Conservation (phyloP, 2,888 invertebrate genomes). For the Digitonthophagus gazella region DNA sequence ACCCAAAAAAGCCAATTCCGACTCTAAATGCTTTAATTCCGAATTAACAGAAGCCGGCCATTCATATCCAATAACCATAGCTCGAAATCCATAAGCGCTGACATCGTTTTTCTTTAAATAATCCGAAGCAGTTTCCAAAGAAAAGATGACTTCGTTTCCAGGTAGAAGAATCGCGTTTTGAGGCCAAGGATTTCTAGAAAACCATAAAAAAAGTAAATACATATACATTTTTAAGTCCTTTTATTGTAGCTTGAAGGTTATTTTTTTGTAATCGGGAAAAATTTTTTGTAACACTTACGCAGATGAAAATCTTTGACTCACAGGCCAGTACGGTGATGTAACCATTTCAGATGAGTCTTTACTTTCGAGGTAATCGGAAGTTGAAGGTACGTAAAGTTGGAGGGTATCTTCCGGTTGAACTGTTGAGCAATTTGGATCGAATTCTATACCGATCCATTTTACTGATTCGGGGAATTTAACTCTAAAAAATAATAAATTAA, state of each 20-base stretch:
- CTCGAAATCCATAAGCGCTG: conserved; percentile 76
- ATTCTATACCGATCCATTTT: conserved; percentile 90
- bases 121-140: conserved; percentile 92
- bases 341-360: conserved; percentile 37
- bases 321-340: conserved; percentile 59
- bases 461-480: conserved; percentile 86
- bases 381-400: conserved; percentile 66
- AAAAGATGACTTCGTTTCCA: conserved; percentile 92
- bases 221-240: neutral
- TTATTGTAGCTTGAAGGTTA: too few relatives aligned
- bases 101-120: conserved; percentile 88
- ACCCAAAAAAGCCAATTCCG: conserved; percentile 85
- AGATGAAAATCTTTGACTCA: conserved; percentile 64
- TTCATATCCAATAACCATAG: conserved; percentile 78
- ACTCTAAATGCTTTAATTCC: conserved; percentile 72
- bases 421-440: conserved; percentile 88
- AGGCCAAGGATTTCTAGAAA: conserved; percentile 74
- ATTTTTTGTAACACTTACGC: conserved; percentile 43
- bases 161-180: conserved; percentile 82
- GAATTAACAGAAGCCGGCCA: conserved; percentile 61
- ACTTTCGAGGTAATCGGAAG: conserved; percentile 22
- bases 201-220: conserved; percentile 7
- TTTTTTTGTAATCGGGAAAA: too few relatives aligned
- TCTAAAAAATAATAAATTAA: conserved; percentile 48
- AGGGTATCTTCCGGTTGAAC: conserved; percentile 90